Evolutionary conservation across 2,888 invertebrate species (phyloP).

Genomic region (Microctonus hyperodae): DNA sequence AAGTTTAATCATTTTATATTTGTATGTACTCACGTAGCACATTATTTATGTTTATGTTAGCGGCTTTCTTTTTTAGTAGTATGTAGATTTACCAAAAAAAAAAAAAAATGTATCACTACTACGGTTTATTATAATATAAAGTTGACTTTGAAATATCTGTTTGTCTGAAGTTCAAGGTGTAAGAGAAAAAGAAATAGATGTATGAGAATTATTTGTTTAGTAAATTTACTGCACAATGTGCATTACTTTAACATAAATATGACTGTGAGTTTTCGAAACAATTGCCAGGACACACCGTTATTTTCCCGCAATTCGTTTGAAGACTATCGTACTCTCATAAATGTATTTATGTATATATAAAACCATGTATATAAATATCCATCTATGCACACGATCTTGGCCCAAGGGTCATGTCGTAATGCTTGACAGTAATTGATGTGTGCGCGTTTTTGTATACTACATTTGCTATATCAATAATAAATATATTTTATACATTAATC

Average conservation of each 20-base stretch:
- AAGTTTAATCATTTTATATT: neutral
- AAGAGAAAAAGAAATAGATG: too few species aligned
- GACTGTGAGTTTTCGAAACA: constrained; percentile 38
- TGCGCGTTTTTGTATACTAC: neutral
- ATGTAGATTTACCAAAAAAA: neutral
- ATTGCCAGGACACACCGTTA: constrained; percentile 40
- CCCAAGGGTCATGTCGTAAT: neutral
- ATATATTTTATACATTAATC: neutral
- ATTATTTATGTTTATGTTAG: neutral
- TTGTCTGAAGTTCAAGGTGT: too few species aligned
- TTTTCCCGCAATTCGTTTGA: constrained; percentile 32
- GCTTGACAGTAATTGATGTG: neutral
- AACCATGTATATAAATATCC: neutral
- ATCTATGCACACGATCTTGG: neutral
- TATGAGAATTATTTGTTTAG: too few species aligned
- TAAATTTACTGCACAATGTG: too few species aligned
- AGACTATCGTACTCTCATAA: neutral
- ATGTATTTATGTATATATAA: too few species aligned
- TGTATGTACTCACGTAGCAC: neutral
- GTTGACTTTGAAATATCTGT: too few species aligned
- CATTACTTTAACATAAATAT: constrained; percentile 1
- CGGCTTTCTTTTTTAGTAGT: neutral
- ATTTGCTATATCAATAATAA: neutral
- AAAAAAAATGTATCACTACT: neutral
- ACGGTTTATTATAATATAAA: too few species aligned